These are phyloP conservation scores for Pantherophis alleghaniensis DNA, from an alignment of 2,797 vertebrate genomes.

Conservation along the genomic window DNA sequence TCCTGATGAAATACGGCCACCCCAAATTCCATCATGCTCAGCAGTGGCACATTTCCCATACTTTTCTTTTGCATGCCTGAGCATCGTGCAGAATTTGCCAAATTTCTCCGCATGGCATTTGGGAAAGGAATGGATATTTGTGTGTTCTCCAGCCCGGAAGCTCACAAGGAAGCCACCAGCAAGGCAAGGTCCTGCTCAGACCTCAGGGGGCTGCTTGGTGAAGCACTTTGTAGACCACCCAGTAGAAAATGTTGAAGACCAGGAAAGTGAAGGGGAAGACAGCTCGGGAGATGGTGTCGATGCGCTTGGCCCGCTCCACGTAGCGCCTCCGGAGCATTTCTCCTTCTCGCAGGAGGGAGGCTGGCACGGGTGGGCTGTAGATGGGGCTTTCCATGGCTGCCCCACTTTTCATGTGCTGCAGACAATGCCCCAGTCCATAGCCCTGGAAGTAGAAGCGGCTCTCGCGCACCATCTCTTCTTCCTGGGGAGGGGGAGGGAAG, in stretches of 20 bases:
- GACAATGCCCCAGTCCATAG: constrained; percentile 85
- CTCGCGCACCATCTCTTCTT: constrained; percentile 84
- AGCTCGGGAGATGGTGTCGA: constrained; percentile 89
- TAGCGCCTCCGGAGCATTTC: constrained; percentile 79
- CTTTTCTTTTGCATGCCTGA: neutral
- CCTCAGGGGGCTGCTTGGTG: constrained; percentile 78
- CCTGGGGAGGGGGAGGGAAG: constrained; percentile 62
- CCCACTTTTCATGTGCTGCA: constrained; percentile 82
- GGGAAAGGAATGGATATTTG: accelerated
- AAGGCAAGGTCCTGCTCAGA: neutral
- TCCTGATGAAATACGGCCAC: constrained; percentile 4
- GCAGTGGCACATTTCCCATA: constrained; percentile 9
- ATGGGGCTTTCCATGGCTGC: constrained; percentile 71
- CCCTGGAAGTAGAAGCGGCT: constrained; percentile 86
- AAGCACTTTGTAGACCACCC: constrained; percentile 93
- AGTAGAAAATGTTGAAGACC: constrained; percentile 95
- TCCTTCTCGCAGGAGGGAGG: constrained; percentile 71
- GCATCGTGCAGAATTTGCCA: neutral
- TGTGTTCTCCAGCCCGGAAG: neutral
- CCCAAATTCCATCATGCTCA: constrained; percentile 21
- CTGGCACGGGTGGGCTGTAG: constrained; percentile 69
- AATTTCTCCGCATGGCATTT: neutral
- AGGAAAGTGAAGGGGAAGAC: constrained; percentile 92
- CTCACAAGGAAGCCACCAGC: neutral
- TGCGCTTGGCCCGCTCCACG: constrained; percentile 86